Evolutionary conservation across 2,797 vertebrate species (phyloP).

Genomic region (Delichon dasypus): DNA sequence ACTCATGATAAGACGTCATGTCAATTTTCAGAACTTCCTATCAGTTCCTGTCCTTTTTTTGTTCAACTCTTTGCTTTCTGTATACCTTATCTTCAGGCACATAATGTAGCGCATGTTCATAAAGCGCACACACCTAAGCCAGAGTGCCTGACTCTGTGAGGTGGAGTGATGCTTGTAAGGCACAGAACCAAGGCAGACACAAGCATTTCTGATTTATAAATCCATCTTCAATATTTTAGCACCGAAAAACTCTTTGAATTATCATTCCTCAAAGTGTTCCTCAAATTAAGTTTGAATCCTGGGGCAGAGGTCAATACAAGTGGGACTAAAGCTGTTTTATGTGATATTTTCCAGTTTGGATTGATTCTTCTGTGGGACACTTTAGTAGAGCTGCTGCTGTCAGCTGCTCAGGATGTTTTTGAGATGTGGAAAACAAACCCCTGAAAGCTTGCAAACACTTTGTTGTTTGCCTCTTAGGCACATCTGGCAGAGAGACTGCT

Average conservation of each 20-base stretch:
- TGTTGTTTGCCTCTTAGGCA: conserved; percentile 40
- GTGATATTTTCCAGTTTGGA: conserved; percentile 41
- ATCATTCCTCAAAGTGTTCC: not conserved
- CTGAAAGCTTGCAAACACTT: conserved; percentile 50
- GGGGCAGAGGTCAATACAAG: not conserved
- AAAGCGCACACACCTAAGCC: not conserved
- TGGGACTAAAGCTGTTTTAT: not conserved
- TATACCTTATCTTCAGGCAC: not conserved
- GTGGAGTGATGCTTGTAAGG: not conserved
- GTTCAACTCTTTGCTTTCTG: not conserved
- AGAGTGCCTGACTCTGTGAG: not conserved
- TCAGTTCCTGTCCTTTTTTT: not conserved
- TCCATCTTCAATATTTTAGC: not conserved
- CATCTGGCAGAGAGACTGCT: conserved; percentile 49
- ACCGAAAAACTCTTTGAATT: conserved; percentile 5
- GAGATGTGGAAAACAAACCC: conserved; percentile 42
- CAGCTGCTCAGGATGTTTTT: conserved; percentile 49
- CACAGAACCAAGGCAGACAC: not conserved
- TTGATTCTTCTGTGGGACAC: conserved; percentile 19
- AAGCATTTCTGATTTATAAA: not conserved
- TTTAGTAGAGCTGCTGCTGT: conserved; percentile 36
- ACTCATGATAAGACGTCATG: not conserved
- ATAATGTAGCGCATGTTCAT: not conserved
- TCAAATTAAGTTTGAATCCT: conserved; percentile 16
- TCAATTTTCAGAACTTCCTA: not conserved